phyloP scores from a whole-genome alignment of 1,140 invertebrate genomes.

The Trachelipus rathkii region DNA sequence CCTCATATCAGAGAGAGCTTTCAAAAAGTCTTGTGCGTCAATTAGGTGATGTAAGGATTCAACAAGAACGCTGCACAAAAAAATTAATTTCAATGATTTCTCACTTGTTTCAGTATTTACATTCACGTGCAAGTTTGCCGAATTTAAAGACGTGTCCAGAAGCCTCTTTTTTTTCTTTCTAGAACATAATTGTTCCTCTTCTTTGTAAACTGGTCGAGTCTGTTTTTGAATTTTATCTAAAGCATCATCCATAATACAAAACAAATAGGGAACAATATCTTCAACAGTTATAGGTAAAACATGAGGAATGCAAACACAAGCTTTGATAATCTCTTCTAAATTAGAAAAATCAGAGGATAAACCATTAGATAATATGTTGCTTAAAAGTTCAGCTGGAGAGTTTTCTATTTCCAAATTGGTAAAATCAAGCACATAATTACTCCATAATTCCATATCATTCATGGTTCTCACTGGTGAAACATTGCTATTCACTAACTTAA shows the following conservation, averaged over 20 bases:
- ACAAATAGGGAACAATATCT: conserved; percentile 42
- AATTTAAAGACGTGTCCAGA: neutral
- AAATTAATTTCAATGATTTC: conserved; percentile 51
- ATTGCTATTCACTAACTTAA: conserved; percentile 5
- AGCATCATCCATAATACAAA: conserved; percentile 27
- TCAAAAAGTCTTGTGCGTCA: conserved; percentile 52
- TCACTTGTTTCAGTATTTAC: conserved; percentile 45
- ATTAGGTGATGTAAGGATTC: conserved; percentile 59
- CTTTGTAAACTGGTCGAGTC: conserved; percentile 17
- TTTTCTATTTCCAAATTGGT: neutral
- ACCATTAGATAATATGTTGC: conserved; percentile 27
- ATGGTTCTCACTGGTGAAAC: conserved; percentile 7
- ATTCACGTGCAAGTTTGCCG: conserved; percentile 30
- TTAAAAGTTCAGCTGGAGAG: conserved; percentile 4
- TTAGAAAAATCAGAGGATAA: conserved; percentile 39
- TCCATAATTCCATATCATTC: conserved; percentile 10
- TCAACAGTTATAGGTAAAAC: conserved; percentile 49
- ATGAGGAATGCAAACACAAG: conserved; percentile 61
- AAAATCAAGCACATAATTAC: conserved; percentile 11
- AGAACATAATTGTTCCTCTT: conserved; percentile 20
- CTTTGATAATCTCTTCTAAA: conserved; percentile 54
- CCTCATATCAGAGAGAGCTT: conserved; percentile 35
- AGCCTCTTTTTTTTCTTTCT: conserved; percentile 16
- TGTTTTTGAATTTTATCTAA: conserved; percentile 25
- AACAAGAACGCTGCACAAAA: conserved; percentile 55